Conservation (phyloP, 2,888 invertebrate species). For the Halictus quadricinctus region DNA sequence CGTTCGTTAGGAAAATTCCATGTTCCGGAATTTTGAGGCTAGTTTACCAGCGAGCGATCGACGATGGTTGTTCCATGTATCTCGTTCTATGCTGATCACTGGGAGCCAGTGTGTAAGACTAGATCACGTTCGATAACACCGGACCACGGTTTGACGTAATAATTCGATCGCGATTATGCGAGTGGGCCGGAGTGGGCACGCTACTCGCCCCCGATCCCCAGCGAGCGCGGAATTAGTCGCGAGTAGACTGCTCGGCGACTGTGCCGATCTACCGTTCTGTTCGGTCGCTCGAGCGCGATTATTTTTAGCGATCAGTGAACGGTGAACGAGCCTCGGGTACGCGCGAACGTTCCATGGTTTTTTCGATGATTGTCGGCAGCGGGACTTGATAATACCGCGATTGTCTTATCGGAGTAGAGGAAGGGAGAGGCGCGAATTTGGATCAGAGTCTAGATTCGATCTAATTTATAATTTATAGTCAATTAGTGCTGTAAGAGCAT, state of each 20-base stretch:
- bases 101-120: background rate
- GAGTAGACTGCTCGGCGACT: conserved; percentile 80
- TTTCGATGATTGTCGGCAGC: conserved; percentile 27
- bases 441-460: background rate
- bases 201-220: conserved; percentile 12
- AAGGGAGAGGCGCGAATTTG: background rate
- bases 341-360: conserved; percentile 18
- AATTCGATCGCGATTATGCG: conserved; percentile 46
- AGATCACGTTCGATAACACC: conserved; percentile 10
- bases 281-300: conserved; percentile 65
- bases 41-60: background rate
- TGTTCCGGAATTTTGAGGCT: background rate
- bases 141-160: conserved; percentile 40
- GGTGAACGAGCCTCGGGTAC: conserved; percentile 25
- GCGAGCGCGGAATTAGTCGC: conserved; percentile 52
- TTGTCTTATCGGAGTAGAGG: background rate
- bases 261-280: conserved; percentile 57
- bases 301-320: conserved; percentile 69
- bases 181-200: conserved; percentile 6
- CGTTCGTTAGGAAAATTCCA: background rate
- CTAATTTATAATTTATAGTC: background rate
- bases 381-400: conserved; percentile 26
- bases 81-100: background rate
- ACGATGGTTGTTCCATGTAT: background rate
- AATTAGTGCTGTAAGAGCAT: background rate